Base-by-base conservation (phyloP, 2,888 invertebrate genomes). In the Volucella inflata region DNA sequence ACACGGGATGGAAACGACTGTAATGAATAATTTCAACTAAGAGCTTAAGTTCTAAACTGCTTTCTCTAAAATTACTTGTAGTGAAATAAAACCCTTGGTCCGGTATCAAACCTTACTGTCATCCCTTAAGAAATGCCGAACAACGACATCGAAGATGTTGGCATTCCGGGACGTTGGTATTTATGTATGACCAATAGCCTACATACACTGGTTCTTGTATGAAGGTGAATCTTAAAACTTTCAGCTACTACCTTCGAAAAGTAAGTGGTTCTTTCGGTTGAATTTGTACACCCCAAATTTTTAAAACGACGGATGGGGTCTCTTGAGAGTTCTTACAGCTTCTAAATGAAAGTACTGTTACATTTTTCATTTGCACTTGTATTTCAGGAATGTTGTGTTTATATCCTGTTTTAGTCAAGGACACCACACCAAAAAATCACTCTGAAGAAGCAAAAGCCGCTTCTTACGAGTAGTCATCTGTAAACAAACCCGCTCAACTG, bases 401-500 rank as follows among this genome's bases (percentile, higher is more conserved):
- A 10, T 46, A 42, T 11, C 17, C 17, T 38, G 36, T 57, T 21
- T 12, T n/a, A 38, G 30, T 48, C 53, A 51, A 71, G 68, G 78
- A 55, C 65, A 57, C 48, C 55, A 55, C 65, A 57, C 48, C 55
- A 10, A 30, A 6, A 65, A 55, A 75, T 70, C 48, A 60, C 71
- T 62, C 75, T 65, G 50, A 38, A 17, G 60, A 50, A 71, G 71
- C n/a, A n/a, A n/a, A 55, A 30, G 30, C 51, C 71, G 55, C 51
- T 67, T 82, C 79, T 84, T 74, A n/a, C n/a, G n/a, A n/a, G n/a
- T n/a, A 75, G 70, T 79, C 74, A 59, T 75, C 84, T 71, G 79
- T 84, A 76, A 84, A 80, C 75, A 84, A 80, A 84, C 59, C 62
- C 75, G 80, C 75, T 84, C 84, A 67, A 76, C 55, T 65, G 83